phyloP scores from a whole-genome alignment of 2,888 invertebrate species.

The Carcina quercana region DNA sequence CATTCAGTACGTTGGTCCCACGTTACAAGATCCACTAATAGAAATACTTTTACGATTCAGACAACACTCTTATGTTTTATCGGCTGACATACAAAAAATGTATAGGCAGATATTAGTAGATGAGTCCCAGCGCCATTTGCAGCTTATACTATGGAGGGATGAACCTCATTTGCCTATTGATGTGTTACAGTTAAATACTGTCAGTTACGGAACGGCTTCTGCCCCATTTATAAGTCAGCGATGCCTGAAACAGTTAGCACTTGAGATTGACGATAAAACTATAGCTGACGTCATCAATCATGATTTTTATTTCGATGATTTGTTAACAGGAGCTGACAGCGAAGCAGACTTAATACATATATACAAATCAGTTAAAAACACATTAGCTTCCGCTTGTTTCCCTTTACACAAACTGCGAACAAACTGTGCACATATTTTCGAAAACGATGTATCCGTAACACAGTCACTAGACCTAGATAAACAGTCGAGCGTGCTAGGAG shows the following conservation, averaged over 20 bases:
- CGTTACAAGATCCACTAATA: constrained; percentile 17
- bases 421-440: constrained; percentile 14
- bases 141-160: constrained; percentile 4
- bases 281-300: constrained; percentile 8
- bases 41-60: constrained; percentile 17
- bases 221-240: constrained; percentile 14
- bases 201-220: constrained; percentile 13
- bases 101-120: constrained; percentile 12
- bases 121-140: constrained; percentile 1
- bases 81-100: constrained; percentile 17
- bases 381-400: constrained; percentile 9
- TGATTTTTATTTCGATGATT: constrained; percentile 19
- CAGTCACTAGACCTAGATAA: neutral
- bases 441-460: neutral
- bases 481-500: constrained; percentile 9
- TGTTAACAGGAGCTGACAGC: constrained; percentile 9
- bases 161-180: neutral
- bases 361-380: neutral
- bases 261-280: constrained; percentile 12
- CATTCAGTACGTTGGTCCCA: constrained; percentile 15
- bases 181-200: constrained; percentile 3
- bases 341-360: neutral
- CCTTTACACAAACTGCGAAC: constrained; percentile 17
- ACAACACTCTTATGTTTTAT: constrained; percentile 14
- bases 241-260: constrained; percentile 13